Conservation (phyloP, 2,113 vertebrate species). For the Notechis scutatus region DNA sequence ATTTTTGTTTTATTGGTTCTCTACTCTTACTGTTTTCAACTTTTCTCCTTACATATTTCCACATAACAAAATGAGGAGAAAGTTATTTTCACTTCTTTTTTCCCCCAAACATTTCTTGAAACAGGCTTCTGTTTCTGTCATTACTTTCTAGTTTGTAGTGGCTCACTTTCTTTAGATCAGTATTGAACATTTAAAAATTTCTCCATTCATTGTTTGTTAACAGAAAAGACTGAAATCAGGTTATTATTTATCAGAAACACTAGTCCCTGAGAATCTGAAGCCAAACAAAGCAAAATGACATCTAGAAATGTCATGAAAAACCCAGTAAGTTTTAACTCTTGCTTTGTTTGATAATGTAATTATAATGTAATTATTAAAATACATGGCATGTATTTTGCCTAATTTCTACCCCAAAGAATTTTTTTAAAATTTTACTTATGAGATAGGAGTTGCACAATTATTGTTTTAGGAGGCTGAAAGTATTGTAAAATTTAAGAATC, state of each 20-base stretch:
- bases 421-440: background rate
- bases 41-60: background rate
- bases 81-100: background rate
- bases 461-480: background rate
- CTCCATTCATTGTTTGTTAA: background rate
- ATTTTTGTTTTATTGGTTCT: background rate
- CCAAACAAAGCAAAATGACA: background rate
- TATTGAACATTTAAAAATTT: background rate
- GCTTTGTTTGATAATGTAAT: background rate
- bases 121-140: background rate
- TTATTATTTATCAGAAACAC: background rate
- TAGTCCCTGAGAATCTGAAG: background rate
- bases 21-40: background rate
- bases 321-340: background rate
- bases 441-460: background rate
- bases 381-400: background rate
- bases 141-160: background rate
- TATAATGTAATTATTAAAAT: background rate
- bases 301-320: background rate
- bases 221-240: background rate
- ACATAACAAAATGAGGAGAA: background rate
- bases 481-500: background rate
- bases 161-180: background rate
- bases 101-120: background rate
- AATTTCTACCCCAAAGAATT: background rate